Percentiles rank a stretch among this genome's conserved stretches.
Evolutionary conservation across 2,888 invertebrate genomes (phyloP).

Genomic region (Mythimna vitellina): DNA sequence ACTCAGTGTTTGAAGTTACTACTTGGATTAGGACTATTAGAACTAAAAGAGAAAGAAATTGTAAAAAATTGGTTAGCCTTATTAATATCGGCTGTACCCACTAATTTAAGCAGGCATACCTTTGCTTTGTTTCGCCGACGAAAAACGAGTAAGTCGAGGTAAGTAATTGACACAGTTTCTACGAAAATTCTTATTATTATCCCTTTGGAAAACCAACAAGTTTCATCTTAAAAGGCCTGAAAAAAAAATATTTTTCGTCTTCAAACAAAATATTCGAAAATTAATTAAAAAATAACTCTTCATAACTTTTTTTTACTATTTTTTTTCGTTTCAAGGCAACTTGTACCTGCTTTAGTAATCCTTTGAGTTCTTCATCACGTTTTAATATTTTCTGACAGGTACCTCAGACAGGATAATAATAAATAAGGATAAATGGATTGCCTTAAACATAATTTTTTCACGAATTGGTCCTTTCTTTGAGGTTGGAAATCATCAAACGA

Average conservation of each 20-base stretch:
- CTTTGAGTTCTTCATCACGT: conserved; percentile 16
- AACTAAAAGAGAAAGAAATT: neutral
- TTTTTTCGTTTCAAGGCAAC: neutral
- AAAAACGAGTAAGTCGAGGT: conserved; percentile 1
- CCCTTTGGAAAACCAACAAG: neutral
- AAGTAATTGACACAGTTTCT: conserved; percentile 1
- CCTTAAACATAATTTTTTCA: neutral
- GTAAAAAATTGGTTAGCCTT: neutral
- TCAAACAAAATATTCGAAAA: neutral
- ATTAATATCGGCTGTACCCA: neutral
- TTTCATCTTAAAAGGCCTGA: neutral
- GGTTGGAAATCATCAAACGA: too few relatives aligned
- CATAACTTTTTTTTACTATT: neutral
- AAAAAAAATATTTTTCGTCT: neutral
- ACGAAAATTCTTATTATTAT: neutral
- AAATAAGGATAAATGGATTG: neutral
- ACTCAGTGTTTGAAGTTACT: too few relatives aligned
- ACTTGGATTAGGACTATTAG: too few relatives aligned
- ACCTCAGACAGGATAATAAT: neutral
- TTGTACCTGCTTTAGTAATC: neutral
- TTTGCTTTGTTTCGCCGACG: neutral
- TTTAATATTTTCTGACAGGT: neutral
- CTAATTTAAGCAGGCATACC: neutral
- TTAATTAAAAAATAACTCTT: neutral
- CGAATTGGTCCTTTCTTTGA: neutral